Conservation (phyloP, 2,888 invertebrate genomes). For the Argyresthia goedartella region DNA sequence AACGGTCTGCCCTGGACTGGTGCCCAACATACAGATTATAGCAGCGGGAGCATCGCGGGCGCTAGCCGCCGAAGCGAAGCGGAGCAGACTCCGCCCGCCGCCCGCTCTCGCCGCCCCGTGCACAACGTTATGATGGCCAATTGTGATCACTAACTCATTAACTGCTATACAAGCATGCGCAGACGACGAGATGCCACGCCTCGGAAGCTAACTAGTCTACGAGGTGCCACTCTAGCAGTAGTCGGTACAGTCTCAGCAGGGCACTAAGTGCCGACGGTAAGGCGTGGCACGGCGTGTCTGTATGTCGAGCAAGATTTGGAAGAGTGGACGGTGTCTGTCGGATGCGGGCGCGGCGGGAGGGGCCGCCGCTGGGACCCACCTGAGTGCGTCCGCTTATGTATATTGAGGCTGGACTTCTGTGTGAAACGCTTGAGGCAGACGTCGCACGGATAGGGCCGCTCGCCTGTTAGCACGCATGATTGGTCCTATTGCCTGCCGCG, state of each 20-base stretch:
- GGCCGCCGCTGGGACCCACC: conserved; percentile 70
- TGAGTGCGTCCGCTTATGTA: conserved; percentile 84
- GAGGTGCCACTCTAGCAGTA: neutral
- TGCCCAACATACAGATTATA: conserved; percentile 68
- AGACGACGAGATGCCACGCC: neutral
- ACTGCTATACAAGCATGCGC: neutral
- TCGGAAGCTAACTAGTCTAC: neutral
- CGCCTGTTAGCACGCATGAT: conserved; percentile 72
- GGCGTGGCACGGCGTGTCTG: no score
- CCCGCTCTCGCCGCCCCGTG: neutral
- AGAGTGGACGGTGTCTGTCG: neutral
- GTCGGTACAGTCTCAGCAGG: neutral
- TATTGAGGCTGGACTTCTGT: conserved; percentile 85
- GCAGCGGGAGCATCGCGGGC: conserved; percentile 28
- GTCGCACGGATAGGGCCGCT: conserved; percentile 77
- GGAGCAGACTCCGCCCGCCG: neutral
- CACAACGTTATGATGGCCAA: neutral
- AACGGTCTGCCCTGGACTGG: conserved; percentile 72
- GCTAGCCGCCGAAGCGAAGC: neutral
- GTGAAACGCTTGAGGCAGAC: conserved; percentile 84
- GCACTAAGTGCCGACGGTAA: neutral
- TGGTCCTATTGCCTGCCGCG: conserved; percentile 60
- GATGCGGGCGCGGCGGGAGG: conserved; percentile 41
- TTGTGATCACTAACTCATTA: neutral
- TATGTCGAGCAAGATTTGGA: no score